Evolutionary conservation across 2,797 vertebrate genomes (phyloP), one percentile per base, ranked within the genome.

Genomic region (Sphenopsis melanotis): DNA sequence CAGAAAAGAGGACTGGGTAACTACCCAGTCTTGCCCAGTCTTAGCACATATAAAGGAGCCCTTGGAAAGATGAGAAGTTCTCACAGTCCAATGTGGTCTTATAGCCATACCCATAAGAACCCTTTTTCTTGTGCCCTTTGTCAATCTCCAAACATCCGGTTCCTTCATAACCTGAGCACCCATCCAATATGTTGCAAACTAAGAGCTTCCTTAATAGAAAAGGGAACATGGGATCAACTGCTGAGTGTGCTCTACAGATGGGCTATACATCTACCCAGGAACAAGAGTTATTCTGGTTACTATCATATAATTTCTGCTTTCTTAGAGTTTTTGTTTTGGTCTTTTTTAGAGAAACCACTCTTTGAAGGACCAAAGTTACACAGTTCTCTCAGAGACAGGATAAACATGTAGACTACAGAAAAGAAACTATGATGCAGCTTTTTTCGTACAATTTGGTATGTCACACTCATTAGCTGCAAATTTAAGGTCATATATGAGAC

Each of bases 131-230:
- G 20, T 34, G 29, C 1, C 1, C 12, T 64, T 71, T 49, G 18
- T 2, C 2, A 13, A 2, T 60, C 26, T 50, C 16, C 19, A 49
- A 5, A 60, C 34, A 57, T 64, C 37, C 46, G 1, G 3, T 37
- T 75, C 46, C 27, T 60, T 78, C 10, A 10, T 29, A 66, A 21
- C 9, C 8, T 34, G 20, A 71, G 12, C 12, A 68, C 4, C 11
- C 5, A 22, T 18, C 0, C 0, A 9, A 26, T 24, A 44, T 2
- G 8, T 7, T 68, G 17, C 2, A 63, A 49, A 42, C 0, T 2
- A 50, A 24, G 23, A 47, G 27, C 66, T 89, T 77, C 17, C 42
- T 59, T 24, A 42, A 46, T 2, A 8, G 53, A 71, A 83, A 56
- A 7, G 6, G 47, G n/a, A 75, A n/a, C 2, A 19, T 1, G 3